Evolutionary conservation across 1,140 invertebrate genomes (phyloP), one percentile per base, ranked within the genome.

Genomic region (Drosophila bocki): DNA sequence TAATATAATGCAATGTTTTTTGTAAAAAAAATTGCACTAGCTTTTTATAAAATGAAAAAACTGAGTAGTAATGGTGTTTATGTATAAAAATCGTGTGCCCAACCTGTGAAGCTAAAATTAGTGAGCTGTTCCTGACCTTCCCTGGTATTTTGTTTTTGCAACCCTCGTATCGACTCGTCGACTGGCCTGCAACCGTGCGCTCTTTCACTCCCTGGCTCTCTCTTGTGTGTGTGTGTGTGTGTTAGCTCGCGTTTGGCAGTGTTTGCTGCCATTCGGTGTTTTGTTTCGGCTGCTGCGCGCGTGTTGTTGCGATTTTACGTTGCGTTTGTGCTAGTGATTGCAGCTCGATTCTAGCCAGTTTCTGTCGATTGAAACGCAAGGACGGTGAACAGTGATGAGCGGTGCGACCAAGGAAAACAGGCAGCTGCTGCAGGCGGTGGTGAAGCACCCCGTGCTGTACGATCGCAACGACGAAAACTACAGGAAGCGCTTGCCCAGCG

Each of bases 401-500:
- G 9, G 3, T 32, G 22, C 59, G 13, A 45, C 32, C 22, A 47
- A 22, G 41, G 65, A 54, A 15, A 87, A 83, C 51, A n/a, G 65
- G 5, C 35, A 50, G 59, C 29, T 88, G 32, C 69, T 83, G 59
- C 80, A 65, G 44, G 74, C 85, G 33, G 71, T 88, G 13, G 50
- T 51, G n/a, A 84, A 65, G 39, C 77, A 90, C 33, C 15, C 84
- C 0, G 35, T 60, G 41, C 59, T 90, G n/a, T 88, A 84, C 57
- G 85, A 88, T 88, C 72, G 65, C 50, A 41, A 11, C 39, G 39
- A 75, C 33, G 85, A 75, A 51, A 57, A 71, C 56, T 78, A 88
- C 74, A 80, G 81, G 59, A 88, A 88, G 69, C 82, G 81, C 45
- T 33, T 78, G 12, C 54, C 74, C 9, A 78, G 78, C 42, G 84